Percentiles rank a stretch among this genome's conserved stretches.
These are phyloP conservation scores for Parnassius glacialis DNA, from an alignment of 2,888 invertebrate genomes.

Conservation along the genomic window DNA sequence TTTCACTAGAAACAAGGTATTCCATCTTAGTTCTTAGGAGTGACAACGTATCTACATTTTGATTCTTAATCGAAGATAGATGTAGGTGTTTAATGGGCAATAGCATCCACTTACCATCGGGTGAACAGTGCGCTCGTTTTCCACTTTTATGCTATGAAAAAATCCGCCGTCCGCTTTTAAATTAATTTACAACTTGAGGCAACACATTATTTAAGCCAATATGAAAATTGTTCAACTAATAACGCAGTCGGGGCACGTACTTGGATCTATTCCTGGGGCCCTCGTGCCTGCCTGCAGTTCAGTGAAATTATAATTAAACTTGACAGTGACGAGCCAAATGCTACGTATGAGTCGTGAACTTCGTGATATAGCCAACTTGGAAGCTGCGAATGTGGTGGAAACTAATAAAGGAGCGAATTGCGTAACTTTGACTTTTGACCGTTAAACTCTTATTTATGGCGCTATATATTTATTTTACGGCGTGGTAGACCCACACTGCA, in stretches of 20 bases:
- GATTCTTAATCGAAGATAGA: too few relatives aligned
- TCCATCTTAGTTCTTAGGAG: too few relatives aligned
- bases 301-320: conserved; percentile 54
- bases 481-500: too few relatives aligned
- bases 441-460: too few relatives aligned
- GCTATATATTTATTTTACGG: too few relatives aligned
- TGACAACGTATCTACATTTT: too few relatives aligned
- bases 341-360: neutral
- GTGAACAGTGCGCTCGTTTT: too few relatives aligned
- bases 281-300: conserved; percentile 32
- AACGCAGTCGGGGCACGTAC: conserved; percentile 65
- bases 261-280: conserved; percentile 40
- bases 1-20: too few relatives aligned
- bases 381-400: neutral
- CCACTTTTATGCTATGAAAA: too few relatives aligned
- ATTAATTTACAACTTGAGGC: conserved; percentile 33
- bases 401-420: neutral
- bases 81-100: too few relatives aligned
- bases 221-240: conserved; percentile 77
- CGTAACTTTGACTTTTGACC: too few relatives aligned
- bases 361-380: conserved; percentile 3
- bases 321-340: conserved; percentile 48
- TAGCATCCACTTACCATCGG: too few relatives aligned
- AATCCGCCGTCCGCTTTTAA: conserved; percentile 13
- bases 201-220: conserved; percentile 75